Evolutionary conservation across 2,888 invertebrate species (phyloP).

Genomic region (Scaeva pyrastri): DNA sequence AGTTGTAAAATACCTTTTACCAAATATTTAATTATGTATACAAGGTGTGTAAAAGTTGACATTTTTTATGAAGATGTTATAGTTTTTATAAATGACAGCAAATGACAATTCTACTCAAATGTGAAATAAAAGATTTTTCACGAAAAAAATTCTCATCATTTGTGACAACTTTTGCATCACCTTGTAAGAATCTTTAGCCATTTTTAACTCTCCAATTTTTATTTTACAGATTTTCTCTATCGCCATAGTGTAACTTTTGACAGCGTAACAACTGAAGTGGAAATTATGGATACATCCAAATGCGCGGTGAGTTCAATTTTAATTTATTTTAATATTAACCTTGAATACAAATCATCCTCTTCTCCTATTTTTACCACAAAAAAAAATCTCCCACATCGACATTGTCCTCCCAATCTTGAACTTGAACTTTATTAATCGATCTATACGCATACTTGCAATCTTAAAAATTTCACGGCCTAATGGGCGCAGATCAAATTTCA

Average conservation of each 20-base stretch:
- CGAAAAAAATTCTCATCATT: too few relatives aligned
- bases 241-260: constrained; percentile 91
- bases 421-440: constrained; percentile 10
- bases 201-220: background rate
- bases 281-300: constrained; percentile 92
- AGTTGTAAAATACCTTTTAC: too few relatives aligned
- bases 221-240: constrained; percentile 88
- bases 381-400: background rate
- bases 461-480: constrained; percentile 35
- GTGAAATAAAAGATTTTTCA: too few relatives aligned
- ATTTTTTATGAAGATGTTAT: too few relatives aligned
- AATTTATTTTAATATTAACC: constrained; percentile 5
- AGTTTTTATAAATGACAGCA: too few relatives aligned
- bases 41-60: too few relatives aligned
- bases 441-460: too few relatives aligned
- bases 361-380: background rate
- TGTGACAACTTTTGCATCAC: too few relatives aligned
- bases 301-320: constrained; percentile 88
- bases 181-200: too few relatives aligned
- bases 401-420: background rate
- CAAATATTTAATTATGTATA: too few relatives aligned
- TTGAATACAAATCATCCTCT: constrained; percentile 15
- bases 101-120: too few relatives aligned
- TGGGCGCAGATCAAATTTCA: constrained; percentile 53
- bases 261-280: constrained; percentile 90